Conservation (phyloP, 2,888 invertebrate genomes). For the Andricus quercusramuli region DNA sequence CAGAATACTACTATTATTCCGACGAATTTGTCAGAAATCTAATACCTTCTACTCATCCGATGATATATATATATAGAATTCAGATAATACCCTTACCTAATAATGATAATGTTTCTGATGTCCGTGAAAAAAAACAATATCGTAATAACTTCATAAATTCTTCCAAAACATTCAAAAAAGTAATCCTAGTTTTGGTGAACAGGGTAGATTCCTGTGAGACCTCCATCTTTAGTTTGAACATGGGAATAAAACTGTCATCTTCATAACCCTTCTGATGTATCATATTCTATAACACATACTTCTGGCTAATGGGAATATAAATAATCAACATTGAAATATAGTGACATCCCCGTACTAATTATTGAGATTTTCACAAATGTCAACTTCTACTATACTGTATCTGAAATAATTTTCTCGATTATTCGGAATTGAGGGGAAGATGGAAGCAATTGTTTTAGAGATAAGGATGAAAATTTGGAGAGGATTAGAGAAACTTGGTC, state of each 20-base stretch:
- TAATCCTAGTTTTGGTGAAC: too few relatives aligned
- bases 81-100: background rate
- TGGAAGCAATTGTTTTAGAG: conserved; percentile 1
- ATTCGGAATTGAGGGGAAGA: background rate
- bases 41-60: conserved; percentile 5
- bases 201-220: too few relatives aligned
- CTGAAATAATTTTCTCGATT: background rate
- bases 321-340: too few relatives aligned
- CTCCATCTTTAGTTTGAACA: too few relatives aligned
- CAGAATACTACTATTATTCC: conserved; percentile 40
- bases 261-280: too few relatives aligned
- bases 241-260: too few relatives aligned
- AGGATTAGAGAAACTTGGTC: conserved; percentile 53
- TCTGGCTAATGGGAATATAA: too few relatives aligned
- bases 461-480: conserved; percentile 10
- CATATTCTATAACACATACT: too few relatives aligned
- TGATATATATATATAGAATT: background rate
- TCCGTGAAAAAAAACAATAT: background rate
- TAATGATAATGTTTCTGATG: background rate
- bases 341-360: background rate
- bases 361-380: background rate
- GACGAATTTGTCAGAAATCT: conserved; percentile 26
- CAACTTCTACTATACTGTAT: background rate
- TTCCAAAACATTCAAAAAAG: background rate
- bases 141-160: background rate